A percentile compares a stretch with the other conserved stretches of the same genome.
These are phyloP conservation scores for Carcina quercana DNA, from an alignment of 2,888 invertebrate species.

Conservation along the genomic window DNA sequence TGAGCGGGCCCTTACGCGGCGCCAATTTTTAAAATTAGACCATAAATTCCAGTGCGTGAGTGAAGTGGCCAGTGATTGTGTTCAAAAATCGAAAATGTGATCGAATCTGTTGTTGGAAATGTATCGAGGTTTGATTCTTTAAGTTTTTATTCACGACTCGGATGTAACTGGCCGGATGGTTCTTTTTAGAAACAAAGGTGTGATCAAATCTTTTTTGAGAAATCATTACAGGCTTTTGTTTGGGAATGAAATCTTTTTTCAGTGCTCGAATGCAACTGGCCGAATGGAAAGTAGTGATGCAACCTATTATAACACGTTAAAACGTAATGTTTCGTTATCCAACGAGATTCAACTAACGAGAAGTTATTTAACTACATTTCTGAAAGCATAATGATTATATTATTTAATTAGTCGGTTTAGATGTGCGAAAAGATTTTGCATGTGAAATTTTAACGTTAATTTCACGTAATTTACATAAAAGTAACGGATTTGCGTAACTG, in stretches of 20 bases:
- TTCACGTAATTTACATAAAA: slow-evolving; percentile 23
- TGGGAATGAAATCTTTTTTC: too few relatives aligned
- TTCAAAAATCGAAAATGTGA: slow-evolving; percentile 10
- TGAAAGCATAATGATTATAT: slow-evolving; percentile 18
- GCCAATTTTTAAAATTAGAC: slow-evolving; percentile 45
- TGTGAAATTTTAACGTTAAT: slow-evolving; percentile 22
- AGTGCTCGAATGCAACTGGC: too few relatives aligned
- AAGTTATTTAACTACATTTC: slow-evolving; percentile 22
- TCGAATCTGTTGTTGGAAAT: slow-evolving; percentile 25
- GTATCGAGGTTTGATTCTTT: slow-evolving; percentile 36
- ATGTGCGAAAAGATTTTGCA: slow-evolving; percentile 25
- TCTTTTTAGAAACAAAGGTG: too few relatives aligned
- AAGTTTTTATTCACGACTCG: slow-evolving; percentile 21
- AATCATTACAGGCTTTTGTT: too few relatives aligned
- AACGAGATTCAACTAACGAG: slow-evolving; percentile 16
- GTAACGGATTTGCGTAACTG: slow-evolving; percentile 25
- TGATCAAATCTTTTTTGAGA: too few relatives aligned
- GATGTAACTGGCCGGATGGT: too few relatives aligned
- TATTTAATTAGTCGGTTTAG: slow-evolving; percentile 29
- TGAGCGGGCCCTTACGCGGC: slow-evolving; percentile 65
- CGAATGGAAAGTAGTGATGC: slow-evolving; percentile 29
- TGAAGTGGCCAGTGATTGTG: slow-evolving; percentile 23
- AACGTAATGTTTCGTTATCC: too few relatives aligned
- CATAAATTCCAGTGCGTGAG: slow-evolving; percentile 11
- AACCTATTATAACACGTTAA: slow-evolving; percentile 20